Conservation (phyloP, 2,888 invertebrate genomes). For the Pterobdella sp. region DNA sequence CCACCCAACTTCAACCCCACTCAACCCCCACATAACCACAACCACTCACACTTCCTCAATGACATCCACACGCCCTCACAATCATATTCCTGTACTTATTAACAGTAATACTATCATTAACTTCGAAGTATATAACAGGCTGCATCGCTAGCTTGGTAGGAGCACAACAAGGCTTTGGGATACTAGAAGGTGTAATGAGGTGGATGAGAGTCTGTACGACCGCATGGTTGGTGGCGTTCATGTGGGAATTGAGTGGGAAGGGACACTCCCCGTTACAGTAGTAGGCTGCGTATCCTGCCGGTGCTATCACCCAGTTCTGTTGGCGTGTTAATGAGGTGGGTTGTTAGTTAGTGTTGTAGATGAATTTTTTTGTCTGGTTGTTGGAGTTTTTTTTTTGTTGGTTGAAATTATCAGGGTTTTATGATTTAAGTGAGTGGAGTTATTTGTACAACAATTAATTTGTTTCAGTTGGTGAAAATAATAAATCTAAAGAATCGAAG, state of each 20-base stretch:
- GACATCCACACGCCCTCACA: slow-evolving; percentile 93
- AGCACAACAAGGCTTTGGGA: slow-evolving; percentile 93
- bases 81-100: slow-evolving; percentile 99
- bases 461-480: background rate
- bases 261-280: slow-evolving; percentile 93
- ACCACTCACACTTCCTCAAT: too few species aligned
- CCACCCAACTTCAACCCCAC: too few species aligned
- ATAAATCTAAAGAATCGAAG: background rate
- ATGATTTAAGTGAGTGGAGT: too few species aligned
- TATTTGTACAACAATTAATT: background rate
- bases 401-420: background rate
- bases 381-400: background rate
- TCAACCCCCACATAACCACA: background rate
- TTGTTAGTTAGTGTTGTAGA: background rate
- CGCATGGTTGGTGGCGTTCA: slow-evolving; percentile 97
- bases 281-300: slow-evolving; percentile 88
- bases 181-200: slow-evolving; percentile 61
- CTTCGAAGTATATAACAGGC: slow-evolving; percentile 91
- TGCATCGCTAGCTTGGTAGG: slow-evolving; percentile 87
- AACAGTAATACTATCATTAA: slow-evolving; percentile 85
- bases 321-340: background rate
- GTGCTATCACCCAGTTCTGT: slow-evolving; percentile 94
- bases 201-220: slow-evolving; percentile 60
- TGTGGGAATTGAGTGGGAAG: slow-evolving; percentile 83
- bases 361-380: background rate